Base-by-base conservation (phyloP, 2,888 invertebrate genomes). In the Metacarcinus magister region DNA sequence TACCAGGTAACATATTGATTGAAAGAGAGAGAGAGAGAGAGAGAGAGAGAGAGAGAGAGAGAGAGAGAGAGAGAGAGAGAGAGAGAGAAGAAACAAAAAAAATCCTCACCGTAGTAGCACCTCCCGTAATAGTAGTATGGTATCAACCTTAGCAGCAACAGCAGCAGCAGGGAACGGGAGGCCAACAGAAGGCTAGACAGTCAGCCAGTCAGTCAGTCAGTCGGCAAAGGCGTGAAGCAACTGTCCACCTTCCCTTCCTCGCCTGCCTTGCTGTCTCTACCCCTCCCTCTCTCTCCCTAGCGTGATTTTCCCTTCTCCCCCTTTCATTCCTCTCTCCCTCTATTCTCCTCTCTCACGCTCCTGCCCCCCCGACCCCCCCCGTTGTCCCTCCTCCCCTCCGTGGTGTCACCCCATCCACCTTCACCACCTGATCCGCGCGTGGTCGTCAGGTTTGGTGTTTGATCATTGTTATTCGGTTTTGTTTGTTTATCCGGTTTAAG, bases 181-280 rank as follows among this genome's bases (percentile, higher is more conserved):
- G 7, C 39, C 5, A 32, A 5, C 39, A 39, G 19, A 75, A 60
- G 19, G 67, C 67, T 7, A 67, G 67, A 16, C 39, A 93, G 93
- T 39, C 32, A 93, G 75, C 43, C 43, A 60, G 67, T 43, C 60
- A 67, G 93, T n/a, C 16, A 93, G 75, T 7, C 32, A 67, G 93
- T 60, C 32, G 32, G 60, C 7, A 23, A 44, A 48, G 48, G 91
- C 44, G 91, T 46, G 91, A 91, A 46, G 48, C 4, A n/a, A 48
- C 44, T 44, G 48, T 28, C 82, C 13, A 32, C 32, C 82, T 82
- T 82, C 82, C 16, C 32, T 82, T 32, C 82, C 82, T 82, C 82
- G 82, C 82, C 32, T 82, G 28, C 82, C 82, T 32, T 2, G 82
- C 82, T 82, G 32, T 82, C 82, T 82, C 8, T 32, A 7, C 82